These are phyloP conservation scores for Esox niger DNA, from an alignment of 2,113 vertebrate genomes.

Conservation along the genomic window DNA sequence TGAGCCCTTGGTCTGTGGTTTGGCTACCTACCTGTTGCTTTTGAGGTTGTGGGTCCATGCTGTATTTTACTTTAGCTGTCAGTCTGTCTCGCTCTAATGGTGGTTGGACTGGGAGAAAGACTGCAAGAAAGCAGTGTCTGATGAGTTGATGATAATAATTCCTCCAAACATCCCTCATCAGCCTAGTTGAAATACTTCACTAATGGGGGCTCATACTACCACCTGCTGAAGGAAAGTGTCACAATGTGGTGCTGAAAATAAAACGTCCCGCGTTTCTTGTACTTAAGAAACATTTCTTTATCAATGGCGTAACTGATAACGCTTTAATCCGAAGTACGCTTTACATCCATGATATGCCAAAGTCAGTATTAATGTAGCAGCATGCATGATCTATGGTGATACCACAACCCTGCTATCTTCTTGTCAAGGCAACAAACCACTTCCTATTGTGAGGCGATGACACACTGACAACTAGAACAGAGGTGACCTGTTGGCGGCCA, in stretches of 20 bases:
- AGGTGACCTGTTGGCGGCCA: conserved; percentile 46
- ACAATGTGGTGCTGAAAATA: not conserved
- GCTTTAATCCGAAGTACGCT: no score
- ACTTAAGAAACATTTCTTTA: not conserved
- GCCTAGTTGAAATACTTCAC: no score
- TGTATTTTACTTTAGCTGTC: not conserved
- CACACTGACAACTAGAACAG: conserved; percentile 43
- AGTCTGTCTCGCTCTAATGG: not conserved
- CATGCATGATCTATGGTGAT: conserved; percentile 56
- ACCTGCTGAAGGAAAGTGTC: not conserved
- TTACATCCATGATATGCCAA: not conserved
- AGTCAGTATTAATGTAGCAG: conserved; percentile 42
- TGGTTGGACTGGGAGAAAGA: not conserved
- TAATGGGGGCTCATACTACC: not conserved
- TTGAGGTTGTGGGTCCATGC: conserved; percentile 29
- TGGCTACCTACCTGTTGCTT: conserved; percentile 27
- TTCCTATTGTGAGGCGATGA: conserved; percentile 71
- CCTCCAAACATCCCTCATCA: no score
- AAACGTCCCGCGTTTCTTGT: no score
- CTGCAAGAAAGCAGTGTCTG: no score
- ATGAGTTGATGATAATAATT: no score
- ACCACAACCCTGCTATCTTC: conserved; percentile 69
- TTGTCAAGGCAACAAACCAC: conserved; percentile 75
- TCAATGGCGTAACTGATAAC: not conserved
- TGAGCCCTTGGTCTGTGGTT: conserved; percentile 49